Percentiles rank a stretch among this genome's conserved stretches.
These are phyloP conservation scores for Aradus depressus DNA, from an alignment of 2,888 invertebrate species.

Conservation along the genomic window DNA sequence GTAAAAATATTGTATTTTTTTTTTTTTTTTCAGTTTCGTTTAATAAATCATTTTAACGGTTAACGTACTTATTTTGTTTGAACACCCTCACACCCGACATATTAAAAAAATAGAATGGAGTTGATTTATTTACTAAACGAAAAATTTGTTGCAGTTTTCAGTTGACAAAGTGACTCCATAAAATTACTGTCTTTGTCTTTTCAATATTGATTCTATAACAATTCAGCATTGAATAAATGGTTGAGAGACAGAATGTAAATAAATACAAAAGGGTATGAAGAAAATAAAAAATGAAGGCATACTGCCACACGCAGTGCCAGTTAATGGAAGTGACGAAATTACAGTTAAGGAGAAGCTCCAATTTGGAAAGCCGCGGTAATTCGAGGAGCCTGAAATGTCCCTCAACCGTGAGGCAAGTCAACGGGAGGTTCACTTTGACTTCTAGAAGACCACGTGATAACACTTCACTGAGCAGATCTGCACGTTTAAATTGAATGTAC, in stretches of 20 bases:
- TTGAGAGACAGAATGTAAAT: neutral
- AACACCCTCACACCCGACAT: too few species aligned
- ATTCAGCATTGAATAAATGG: too few species aligned
- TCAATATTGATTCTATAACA: too few species aligned
- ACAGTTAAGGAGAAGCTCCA: slow-evolving; percentile 45
- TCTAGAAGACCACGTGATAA: slow-evolving; percentile 51
- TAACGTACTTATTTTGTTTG: too few species aligned
- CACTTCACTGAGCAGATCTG: slow-evolving; percentile 53
- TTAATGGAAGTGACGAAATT: slow-evolving; percentile 29
- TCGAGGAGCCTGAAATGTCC: slow-evolving; percentile 45
- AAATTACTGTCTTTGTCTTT: too few species aligned
- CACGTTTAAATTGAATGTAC: slow-evolving; percentile 35
- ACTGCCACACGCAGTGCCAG: slow-evolving; percentile 27
- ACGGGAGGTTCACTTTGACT: slow-evolving; percentile 46
- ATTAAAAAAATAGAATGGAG: too few species aligned
- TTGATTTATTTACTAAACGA: too few species aligned
- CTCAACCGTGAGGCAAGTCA: slow-evolving; percentile 46
- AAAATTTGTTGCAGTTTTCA: too few species aligned
- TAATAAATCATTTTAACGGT: too few species aligned
- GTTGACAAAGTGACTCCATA: too few species aligned
- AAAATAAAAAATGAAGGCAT: slow-evolving; percentile 27
- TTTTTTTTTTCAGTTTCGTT: too few species aligned
- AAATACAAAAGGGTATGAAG: neutral
- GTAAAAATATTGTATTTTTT: too few species aligned
- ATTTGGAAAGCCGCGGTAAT: slow-evolving; percentile 52